Base-by-base conservation (phyloP, 2,113 vertebrate genomes). In the Spilogale gracilis region DNA sequence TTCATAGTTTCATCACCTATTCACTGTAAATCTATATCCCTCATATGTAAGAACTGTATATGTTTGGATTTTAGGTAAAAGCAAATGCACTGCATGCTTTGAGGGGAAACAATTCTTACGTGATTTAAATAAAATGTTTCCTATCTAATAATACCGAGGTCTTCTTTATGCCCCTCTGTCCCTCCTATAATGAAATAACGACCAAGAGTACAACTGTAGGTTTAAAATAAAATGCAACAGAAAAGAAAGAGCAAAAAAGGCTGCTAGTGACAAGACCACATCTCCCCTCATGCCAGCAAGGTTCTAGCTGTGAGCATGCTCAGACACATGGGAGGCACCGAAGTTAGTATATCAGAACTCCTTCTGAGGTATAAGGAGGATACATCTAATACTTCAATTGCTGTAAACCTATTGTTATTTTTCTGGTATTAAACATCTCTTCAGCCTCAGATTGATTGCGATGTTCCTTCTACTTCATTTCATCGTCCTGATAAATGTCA, bases 381-480 rank as follows among this genome's bases (percentile, higher is more conserved):
- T 25, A 78, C 79, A 5, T 74, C 94, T 45, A 97, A 88, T 56
- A 97, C 91, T 78, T 97, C 5, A 0, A 9, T 87, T 87, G 91
- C 86, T 95, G 18, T 20, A 81, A 96, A 88, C 10, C 25, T 82
- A 7, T 61, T 56, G 52, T 43, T 83, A 30, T 30, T 27, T n/a
- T 93, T 94, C 89, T 95, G 83, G 91, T 84, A 67, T 30, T 82
- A 76, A 94, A 61, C 91, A 30, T 89, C 76, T 74, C 79, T 84
- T 45, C 94, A 93, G 91, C 48, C 87, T 92, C 93, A 67, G 74
- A 65, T 60, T 86, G 17, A 86, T 61, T 78, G 87, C 94, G 80
- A 95, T 97, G 95, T 20, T 95, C n/a, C 82, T 98, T 87, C 95
- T 98, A 79, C 91, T 99, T 67, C 58, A 69, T 86, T 76, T 98